Evolutionary conservation across 92 coral and sea anemone species (phyloP).

Genomic region (Galaxea fascicularis): DNA sequence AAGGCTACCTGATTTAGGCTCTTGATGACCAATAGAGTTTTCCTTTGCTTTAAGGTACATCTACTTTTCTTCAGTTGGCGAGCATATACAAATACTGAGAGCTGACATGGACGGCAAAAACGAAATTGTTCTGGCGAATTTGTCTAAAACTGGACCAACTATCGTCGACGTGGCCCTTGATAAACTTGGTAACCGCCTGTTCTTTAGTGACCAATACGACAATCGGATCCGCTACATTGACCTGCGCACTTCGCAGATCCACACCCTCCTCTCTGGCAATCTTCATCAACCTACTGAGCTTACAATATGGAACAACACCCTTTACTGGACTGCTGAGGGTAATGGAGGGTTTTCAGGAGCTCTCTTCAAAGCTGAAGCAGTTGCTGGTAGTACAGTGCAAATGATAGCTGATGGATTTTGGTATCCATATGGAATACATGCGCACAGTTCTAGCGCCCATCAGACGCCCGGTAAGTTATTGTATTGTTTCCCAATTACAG

Average conservation of each 20-base stretch:
- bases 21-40: neutral
- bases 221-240: slow-evolving; percentile 5
- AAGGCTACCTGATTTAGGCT: neutral
- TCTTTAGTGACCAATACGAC: slow-evolving; percentile 4
- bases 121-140: slow-evolving; percentile 6
- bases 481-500: slow-evolving; percentile 44
- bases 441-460: neutral
- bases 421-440: slow-evolving; percentile 1
- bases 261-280: slow-evolving; percentile 1
- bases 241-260: neutral
- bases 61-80: slow-evolving; percentile 19
- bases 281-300: slow-evolving; percentile 15
- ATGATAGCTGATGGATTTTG: slow-evolving; percentile 23
- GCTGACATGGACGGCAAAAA: slow-evolving; percentile 43
- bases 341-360: slow-evolving; percentile 13
- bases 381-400: neutral
- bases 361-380: slow-evolving; percentile 16
- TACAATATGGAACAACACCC: neutral
- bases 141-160: neutral
- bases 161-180: slow-evolving; percentile 22
- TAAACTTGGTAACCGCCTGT: slow-evolving; percentile 24
- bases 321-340: slow-evolving; percentile 41
- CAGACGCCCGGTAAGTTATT: neutral
- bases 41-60: slow-evolving; percentile 34
- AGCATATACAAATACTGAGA: slow-evolving; percentile 8